These are phyloP conservation scores for Pteruthius melanotis DNA, from an alignment of 2,113 vertebrate genomes.

Conservation along the genomic window DNA sequence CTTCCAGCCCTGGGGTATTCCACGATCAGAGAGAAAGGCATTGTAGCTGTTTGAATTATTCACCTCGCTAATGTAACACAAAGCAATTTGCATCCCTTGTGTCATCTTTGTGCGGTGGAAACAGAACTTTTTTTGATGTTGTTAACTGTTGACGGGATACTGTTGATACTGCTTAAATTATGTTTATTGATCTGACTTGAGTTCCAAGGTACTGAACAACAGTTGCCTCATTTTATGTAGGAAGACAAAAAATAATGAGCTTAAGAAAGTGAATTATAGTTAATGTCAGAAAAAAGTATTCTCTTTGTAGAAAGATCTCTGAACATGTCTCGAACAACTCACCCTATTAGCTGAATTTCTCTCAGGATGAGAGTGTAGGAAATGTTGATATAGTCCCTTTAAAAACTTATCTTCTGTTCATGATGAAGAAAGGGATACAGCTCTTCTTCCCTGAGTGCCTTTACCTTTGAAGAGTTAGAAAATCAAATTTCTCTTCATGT, in stretches of 20 bases:
- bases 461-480: constrained; percentile 9
- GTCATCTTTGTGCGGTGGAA: constrained; percentile 21
- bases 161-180: constrained; percentile 34
- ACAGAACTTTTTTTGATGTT: constrained; percentile 38
- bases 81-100: constrained; percentile 16
- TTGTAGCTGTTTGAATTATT: constrained; percentile 43
- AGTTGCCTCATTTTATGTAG: background rate
- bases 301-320: background rate
- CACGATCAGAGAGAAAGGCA: constrained; percentile 10
- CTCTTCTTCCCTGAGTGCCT: background rate
- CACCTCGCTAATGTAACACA: constrained; percentile 30
- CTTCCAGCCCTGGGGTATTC: background rate
- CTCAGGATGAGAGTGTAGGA: background rate
- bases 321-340: background rate
- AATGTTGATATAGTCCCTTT: background rate
- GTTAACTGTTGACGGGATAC: constrained; percentile 21
- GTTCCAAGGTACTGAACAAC: background rate
- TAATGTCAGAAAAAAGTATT: background rate
- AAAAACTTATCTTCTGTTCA: background rate
- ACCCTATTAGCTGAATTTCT: background rate
- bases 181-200: constrained; percentile 26
- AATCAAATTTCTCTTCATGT: background rate
- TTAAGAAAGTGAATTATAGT: background rate
- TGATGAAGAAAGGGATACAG: background rate
- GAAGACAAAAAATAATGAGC: background rate